Evolutionary conservation across 2,888 invertebrate species (phyloP), one percentile per base, ranked within the genome.

Genomic region (Polydrusus pterygomalis): DNA sequence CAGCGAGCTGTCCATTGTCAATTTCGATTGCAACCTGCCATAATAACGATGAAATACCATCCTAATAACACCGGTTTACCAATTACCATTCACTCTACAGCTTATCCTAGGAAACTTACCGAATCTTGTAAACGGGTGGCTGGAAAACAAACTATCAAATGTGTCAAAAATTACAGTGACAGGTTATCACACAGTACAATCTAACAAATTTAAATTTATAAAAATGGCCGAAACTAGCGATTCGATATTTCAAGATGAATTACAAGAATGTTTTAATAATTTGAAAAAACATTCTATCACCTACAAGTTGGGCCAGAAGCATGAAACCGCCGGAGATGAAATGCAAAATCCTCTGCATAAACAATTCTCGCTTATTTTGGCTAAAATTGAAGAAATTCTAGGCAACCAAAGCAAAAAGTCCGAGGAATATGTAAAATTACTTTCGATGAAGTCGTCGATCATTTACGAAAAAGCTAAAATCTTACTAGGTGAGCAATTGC

Each of bases 381-480:
- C 78, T 15, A 81, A 81, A 79, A 71, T 83, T n/a, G 81, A 82
- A 11, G 79, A 78, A 15, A 72, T 77, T 45, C 70, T 83, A 17
- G 51, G 77, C 20, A 77, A 75, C 30, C 45, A 79, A 10, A 63
- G 64, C 25, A 72, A 77, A 68, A 75, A 81, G 0, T 78, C 80
- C 0, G 69, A 78, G 8, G 80, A 81, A 13, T 83, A 82, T 71
- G 67, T 83, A 3, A 85, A 83, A 78, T 40, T 75, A 8, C 63
- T 86, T 38, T 81, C 84, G 1, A 87, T 87, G 85, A 86, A 86
- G 72, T 81, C 84, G 7, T 86, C 86, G 1, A 74, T 87, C n/a
- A 74, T 83, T 11, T 87, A 87, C 73, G 87, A 87, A 80, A 84
- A 84, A 78, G 86, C 86, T 0, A 87, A 87, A 82, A 82, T 86